Evolutionary conservation across 2,113 vertebrate genomes (phyloP).

Genomic region (Microtus pennsylvanicus): DNA sequence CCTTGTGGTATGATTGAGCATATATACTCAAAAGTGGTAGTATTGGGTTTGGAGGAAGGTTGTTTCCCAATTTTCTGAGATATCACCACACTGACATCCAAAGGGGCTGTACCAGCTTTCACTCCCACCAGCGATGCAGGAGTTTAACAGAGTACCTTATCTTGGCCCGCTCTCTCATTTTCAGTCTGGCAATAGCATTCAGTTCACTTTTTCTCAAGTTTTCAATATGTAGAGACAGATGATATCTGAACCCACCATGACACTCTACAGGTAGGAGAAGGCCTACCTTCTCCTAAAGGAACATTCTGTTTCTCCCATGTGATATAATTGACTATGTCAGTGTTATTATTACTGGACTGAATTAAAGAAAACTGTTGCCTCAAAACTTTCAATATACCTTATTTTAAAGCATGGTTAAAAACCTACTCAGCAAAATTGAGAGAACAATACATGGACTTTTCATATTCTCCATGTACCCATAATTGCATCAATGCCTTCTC

Average conservation of each 20-base stretch:
- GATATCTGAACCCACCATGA: neutral
- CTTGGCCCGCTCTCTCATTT: conserved; percentile 11
- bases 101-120: too few species aligned
- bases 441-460: neutral
- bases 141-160: neutral
- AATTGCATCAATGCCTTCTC: neutral
- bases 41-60: too few species aligned
- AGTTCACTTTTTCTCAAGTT: neutral
- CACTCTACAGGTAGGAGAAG: neutral
- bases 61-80: too few species aligned
- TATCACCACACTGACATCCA: too few species aligned
- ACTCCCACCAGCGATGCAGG: too few species aligned
- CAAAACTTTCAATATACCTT: neutral
- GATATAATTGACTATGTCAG: neutral
- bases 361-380: neutral
- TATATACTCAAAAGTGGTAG: too few species aligned
- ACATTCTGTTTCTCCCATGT: neutral
- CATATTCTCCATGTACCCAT: too few species aligned
- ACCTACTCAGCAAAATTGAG: neutral
- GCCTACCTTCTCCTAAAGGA: neutral
- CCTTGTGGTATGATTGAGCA: too few species aligned
- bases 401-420: neutral
- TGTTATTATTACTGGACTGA: neutral
- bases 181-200: neutral
- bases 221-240: neutral